Base-by-base conservation (phyloP, 2,888 invertebrate species). In the Agriotes lineatus region DNA sequence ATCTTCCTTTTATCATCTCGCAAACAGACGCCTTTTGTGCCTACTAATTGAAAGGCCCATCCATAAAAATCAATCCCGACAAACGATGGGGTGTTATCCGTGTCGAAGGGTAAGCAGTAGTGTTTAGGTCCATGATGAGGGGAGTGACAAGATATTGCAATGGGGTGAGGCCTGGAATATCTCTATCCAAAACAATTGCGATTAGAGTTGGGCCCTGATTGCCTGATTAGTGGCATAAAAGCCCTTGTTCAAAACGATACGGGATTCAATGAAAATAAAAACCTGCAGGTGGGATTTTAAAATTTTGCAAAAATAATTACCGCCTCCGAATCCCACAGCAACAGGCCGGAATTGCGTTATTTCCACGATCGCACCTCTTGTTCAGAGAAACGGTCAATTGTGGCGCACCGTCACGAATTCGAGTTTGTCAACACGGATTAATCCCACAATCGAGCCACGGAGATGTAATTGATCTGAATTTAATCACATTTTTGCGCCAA, bases 21-120 rank as follows among this genome's bases (percentile, higher is more conserved):
- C 52, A 68, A 74, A 76, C 76, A 75, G 76, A 67, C 48, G 52
- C 72, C 76, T 73, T 76, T 76, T 78, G 74, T 77, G 74, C 72
- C 75, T 73, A 75, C 80, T 82, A 82, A 82, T 82, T 82, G 82
- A 82, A 82, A 81, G 81, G 78, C 78, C 80, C 80, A 81, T 79
- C 81, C 81, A 78, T 80, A 80, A 80, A 81, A 82, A 82, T 82
- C 64, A 82, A 81, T 82, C 81, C 77, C 71, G 45, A 64, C 61
- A 63, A 67, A 64, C 60, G 66, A n/a, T 71, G 69, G 75, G 73
- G 72, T 67, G 66, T 71, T 67, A 72, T 72, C 72, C 52, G 61
- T 63, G 67, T 64, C 58, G 71, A 71, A 69, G 73, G 73, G 73
- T 72, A 72, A 70, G 67, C 69, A 52, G 74, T 74, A 39, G 48